A percentile compares a stretch with the other conserved stretches of the same genome.
Evolutionary conservation across 2,888 invertebrate genomes (phyloP).

Genomic region (Temnothorax rugatulus): DNA sequence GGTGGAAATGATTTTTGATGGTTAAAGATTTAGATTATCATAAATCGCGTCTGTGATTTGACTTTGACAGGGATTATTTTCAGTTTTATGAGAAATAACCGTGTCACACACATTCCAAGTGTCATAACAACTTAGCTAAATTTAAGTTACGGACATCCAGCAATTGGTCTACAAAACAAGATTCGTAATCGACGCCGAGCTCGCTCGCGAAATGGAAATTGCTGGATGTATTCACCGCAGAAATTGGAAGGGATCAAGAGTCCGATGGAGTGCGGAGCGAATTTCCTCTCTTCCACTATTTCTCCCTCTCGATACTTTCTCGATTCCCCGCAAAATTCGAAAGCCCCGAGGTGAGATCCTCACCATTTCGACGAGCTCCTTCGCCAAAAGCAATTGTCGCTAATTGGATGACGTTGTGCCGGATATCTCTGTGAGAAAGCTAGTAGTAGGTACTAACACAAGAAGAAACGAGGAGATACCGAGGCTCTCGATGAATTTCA

Average conservation of each 20-base stretch:
- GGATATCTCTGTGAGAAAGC: slow-evolving; percentile 41
- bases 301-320: slow-evolving; percentile 43
- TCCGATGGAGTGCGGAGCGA: slow-evolving; percentile 27
- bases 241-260: slow-evolving; percentile 55
- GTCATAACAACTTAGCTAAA: slow-evolving; percentile 3
- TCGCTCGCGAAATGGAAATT: slow-evolving; percentile 50
- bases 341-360: slow-evolving; percentile 48
- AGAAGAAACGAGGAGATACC: slow-evolving; percentile 35
- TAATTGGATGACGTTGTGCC: slow-evolving; percentile 64
- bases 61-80: background rate
- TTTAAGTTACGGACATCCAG: slow-evolving; percentile 15
- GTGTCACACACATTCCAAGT: background rate
- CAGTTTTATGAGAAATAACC: background rate
- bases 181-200: slow-evolving; percentile 37
- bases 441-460: slow-evolving; percentile 1
- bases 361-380: slow-evolving; percentile 52
- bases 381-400: slow-evolving; percentile 60
- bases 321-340: slow-evolving; percentile 54
- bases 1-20: background rate
- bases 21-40: background rate
- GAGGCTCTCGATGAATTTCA: slow-evolving; percentile 42
- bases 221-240: slow-evolving; percentile 52
- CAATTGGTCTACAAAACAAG: slow-evolving; percentile 32
- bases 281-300: slow-evolving; percentile 42
- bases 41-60: background rate